A percentile compares a stretch with the other conserved stretches of the same genome.
These are phyloP conservation scores for Drosophila teissieri DNA, from an alignment of 1,140 invertebrate species.

Conservation along the genomic window DNA sequence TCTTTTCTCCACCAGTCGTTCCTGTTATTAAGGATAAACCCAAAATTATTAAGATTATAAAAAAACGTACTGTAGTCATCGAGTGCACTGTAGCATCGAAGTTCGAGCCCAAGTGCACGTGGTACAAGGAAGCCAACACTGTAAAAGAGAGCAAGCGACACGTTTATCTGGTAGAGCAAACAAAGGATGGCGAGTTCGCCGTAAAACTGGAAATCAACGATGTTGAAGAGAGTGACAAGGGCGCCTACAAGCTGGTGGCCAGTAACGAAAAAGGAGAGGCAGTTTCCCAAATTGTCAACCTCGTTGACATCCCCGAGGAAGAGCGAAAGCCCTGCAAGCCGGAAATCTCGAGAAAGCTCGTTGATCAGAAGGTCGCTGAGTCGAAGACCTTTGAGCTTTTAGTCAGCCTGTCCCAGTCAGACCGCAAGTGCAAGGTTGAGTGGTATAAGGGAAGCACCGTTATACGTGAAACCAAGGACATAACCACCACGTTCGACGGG, in stretches of 20 bases:
- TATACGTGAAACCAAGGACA: conserved; percentile 89
- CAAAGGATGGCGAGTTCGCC: conserved; percentile 88
- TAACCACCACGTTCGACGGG: conserved; percentile 91
- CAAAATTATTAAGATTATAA: conserved; percentile 94
- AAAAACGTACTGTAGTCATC: conserved; percentile 95
- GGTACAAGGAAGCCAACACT: conserved; percentile 93
- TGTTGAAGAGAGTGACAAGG: conserved; percentile 91
- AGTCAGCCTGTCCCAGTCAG: conserved; percentile 89
- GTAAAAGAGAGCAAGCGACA: conserved; percentile 89
- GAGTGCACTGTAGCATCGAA: conserved; percentile 95
- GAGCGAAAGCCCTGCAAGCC: conserved; percentile 85
- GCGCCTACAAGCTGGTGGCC: conserved; percentile 94
- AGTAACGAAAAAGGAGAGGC: conserved; percentile 97
- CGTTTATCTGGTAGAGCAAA: conserved; percentile 70
- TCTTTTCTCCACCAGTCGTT: conserved; percentile 88
- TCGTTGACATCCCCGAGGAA: conserved; percentile 91
- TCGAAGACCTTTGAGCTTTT: conserved; percentile 92
- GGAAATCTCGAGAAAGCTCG: conserved; percentile 90
- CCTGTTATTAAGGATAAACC: conserved; percentile 97
- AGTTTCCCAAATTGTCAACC: conserved; percentile 94
- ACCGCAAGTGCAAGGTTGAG: conserved; percentile 92
- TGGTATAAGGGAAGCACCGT: conserved; percentile 93
- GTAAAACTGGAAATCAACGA: conserved; percentile 95
- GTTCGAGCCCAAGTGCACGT: conserved; percentile 94
- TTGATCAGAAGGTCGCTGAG: conserved; percentile 89